Evolutionary conservation across 2,113 vertebrate species (phyloP), one percentile per base, ranked within the genome.

Genomic region (Austrofundulus limnaeus): DNA sequence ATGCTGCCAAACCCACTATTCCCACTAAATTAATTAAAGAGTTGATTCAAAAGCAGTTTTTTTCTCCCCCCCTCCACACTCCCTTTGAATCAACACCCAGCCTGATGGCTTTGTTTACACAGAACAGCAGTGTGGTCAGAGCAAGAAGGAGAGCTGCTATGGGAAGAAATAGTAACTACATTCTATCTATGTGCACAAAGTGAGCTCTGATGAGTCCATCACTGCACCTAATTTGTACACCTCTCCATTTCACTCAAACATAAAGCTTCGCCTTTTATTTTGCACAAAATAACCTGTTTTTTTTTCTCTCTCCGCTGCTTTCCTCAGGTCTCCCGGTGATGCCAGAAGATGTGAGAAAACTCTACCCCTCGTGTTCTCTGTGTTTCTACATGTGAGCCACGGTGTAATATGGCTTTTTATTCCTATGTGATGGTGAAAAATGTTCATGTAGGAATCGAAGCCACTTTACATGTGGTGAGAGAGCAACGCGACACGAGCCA

Each of bases 341-440:
- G 54, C 52, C 52, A 24, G 49, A 61, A 50, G 77, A 66, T 17
- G 64, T 37, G 60, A 69, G 31, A 9, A 51, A 72, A 53, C 42
- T 24, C 57, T 11, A 21, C 19, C 41, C 55, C 46, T 23, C 55
- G 13, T 14, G 16, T 38, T 53, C 11, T 11, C n/a, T n/a, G n/a
- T 21, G 47, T 39, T 41, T 63, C 62, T 31, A 28, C 52, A 24
- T 53, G 23, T 93, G 93, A 92, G 94, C 95, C 95, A 91, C 91
- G 91, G 94, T 97, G 97, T 94, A 92, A 94, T 98, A 99, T 99
- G 97, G 97, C 97, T 99, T 99, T 99, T 98, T 98, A 99, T 99
- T 99, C 97, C 97, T 99, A 99, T 97, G 96, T 99, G 97, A 99
- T 95, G 93, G 90, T 96, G 92, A 84, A 94, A 93, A 92, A 92